Evolutionary conservation across 2,888 invertebrate genomes (phyloP).

Genomic region (Anthoptus insignis): DNA sequence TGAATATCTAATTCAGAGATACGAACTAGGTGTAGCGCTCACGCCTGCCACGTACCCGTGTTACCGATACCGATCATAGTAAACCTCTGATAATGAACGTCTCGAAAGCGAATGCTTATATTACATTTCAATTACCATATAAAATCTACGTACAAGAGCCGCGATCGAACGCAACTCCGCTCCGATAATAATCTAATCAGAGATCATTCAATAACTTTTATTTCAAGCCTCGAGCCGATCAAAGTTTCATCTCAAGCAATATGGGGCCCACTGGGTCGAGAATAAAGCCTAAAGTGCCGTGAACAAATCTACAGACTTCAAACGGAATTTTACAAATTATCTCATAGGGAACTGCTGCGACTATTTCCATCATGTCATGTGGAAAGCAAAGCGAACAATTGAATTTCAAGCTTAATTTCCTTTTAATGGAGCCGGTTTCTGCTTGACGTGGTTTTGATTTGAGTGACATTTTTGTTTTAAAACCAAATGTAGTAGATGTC

Average conservation of each 20-base stretch:
- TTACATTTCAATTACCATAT: constrained; percentile 86
- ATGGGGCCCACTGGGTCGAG: constrained; percentile 55
- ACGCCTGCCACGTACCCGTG: constrained; percentile 54
- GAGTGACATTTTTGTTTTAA: constrained; percentile 58
- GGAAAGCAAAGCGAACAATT: constrained; percentile 54
- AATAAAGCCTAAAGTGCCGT: constrained; percentile 63
- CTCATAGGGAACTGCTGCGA: constrained; percentile 64
- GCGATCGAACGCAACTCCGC: constrained; percentile 73
- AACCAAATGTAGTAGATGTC: constrained; percentile 63
- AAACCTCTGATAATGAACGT: constrained; percentile 74
- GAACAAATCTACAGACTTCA: constrained; percentile 61
- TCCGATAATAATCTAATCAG: constrained; percentile 86
- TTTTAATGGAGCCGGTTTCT: constrained; percentile 55
- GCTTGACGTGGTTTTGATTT: constrained; percentile 45
- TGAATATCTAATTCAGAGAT: constrained; percentile 60
- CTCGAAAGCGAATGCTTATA: constrained; percentile 75
- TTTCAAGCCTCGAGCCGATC: constrained; percentile 59
- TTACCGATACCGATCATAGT: constrained; percentile 63
- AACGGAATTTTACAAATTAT: constrained; percentile 75
- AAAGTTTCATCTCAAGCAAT: constrained; percentile 54
- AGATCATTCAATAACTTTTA: constrained; percentile 84
- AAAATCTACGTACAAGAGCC: constrained; percentile 71
- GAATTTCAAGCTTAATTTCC: constrained; percentile 60
- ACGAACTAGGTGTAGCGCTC: constrained; percentile 57
- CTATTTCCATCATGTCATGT: constrained; percentile 66